A percentile compares a stretch with the other conserved stretches of the same genome.
Evolutionary conservation across 1,140 invertebrate genomes (phyloP).

Genomic region (Dolichoris vasculosae): DNA sequence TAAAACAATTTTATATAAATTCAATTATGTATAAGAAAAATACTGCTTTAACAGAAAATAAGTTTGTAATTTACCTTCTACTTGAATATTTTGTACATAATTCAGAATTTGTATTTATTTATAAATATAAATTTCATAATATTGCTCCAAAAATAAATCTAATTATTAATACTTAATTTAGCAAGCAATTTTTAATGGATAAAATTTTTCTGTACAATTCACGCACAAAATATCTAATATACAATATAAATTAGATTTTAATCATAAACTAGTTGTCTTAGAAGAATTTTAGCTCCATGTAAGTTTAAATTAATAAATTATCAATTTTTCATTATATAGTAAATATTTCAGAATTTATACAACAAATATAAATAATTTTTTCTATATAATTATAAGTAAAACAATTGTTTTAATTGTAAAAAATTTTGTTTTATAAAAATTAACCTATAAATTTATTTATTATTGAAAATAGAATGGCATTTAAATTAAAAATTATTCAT

Average conservation of each 20-base stretch:
- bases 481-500: background rate
- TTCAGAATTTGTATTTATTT: conserved; percentile 23
- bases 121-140: conserved; percentile 16
- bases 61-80: conserved; percentile 10
- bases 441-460: background rate
- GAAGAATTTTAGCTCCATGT: conserved; percentile 1
- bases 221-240: conserved; percentile 47
- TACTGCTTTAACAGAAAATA: conserved; percentile 28
- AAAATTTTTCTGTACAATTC: conserved; percentile 48
- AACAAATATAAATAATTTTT: background rate
- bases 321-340: conserved; percentile 4
- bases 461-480: background rate
- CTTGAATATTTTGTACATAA: conserved; percentile 33
- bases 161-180: background rate
- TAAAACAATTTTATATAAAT: conserved; percentile 26
- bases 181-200: conserved; percentile 29
- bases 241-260: conserved; percentile 17
- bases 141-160: conserved; percentile 12
- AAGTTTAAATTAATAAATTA: background rate
- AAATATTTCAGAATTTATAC: background rate
- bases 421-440: too few relatives aligned
- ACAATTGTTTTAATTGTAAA: too few relatives aligned
- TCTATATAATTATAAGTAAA: background rate
- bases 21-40: conserved; percentile 12
- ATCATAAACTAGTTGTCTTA: background rate